Percentiles rank a stretch among this genome's conserved stretches.
phyloP scores from a whole-genome alignment of 2,113 vertebrate species.

The Nothocercus julius region DNA sequence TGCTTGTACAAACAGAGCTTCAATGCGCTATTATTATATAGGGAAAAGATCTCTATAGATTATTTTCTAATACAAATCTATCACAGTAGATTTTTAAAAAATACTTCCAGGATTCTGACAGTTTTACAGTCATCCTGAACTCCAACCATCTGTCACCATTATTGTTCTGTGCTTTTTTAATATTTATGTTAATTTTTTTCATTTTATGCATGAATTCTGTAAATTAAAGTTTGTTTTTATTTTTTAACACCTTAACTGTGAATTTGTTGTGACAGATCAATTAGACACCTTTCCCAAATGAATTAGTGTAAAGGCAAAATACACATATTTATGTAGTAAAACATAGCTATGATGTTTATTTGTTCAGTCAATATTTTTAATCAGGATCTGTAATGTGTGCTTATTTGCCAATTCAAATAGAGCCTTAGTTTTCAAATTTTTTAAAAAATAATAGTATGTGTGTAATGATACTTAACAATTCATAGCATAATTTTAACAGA shows the following conservation, averaged over 20 bases:
- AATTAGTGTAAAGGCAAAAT: slow-evolving; percentile 9
- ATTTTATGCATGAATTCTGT: background rate
- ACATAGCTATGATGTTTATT: background rate
- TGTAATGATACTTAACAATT: slow-evolving; percentile 43
- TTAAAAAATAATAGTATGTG: background rate
- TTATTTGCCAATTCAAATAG: background rate
- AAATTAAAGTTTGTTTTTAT: background rate
- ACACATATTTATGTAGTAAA: background rate
- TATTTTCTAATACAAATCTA: slow-evolving; percentile 21
- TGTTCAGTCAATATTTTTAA: slow-evolving; percentile 1
- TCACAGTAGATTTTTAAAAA: background rate
- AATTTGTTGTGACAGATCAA: background rate
- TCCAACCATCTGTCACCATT: slow-evolving; percentile 21
- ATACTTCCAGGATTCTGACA: background rate
- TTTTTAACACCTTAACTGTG: background rate
- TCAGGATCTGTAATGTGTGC: background rate
- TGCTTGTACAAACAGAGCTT: slow-evolving; percentile 25
- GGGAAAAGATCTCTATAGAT: background rate
- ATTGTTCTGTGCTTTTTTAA: background rate
- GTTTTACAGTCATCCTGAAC: background rate
- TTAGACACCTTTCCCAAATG: background rate
- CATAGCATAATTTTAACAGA: slow-evolving; percentile 35
- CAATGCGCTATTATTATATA: background rate
- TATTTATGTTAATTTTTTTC: background rate
- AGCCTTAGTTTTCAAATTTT: slow-evolving; percentile 33